Base-by-base conservation (phyloP, 1,140 invertebrate species). In the Aricia agestis region DNA sequence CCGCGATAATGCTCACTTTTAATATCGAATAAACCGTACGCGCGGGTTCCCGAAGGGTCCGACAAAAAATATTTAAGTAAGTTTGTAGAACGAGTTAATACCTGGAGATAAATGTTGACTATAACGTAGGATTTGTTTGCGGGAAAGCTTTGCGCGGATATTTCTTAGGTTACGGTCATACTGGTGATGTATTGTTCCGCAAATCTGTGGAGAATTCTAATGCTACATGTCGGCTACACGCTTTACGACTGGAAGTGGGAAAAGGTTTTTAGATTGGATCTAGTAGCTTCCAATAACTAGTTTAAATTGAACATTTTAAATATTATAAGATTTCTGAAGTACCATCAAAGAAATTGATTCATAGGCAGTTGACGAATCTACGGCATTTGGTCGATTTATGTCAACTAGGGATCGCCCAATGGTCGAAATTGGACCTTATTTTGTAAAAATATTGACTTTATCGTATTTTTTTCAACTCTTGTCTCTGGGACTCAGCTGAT, bases 11-110 rank as follows among this genome's bases (percentile, higher is more conserved):
- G 59, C 68, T 69, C 58, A 59, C 57, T 59, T 69, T 69, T 69
- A 61, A 69, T 69, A 69, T 69, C n/a, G 32, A 69, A 58, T 57
- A 68, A 58, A 57, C 42, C 67, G 57, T 76, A 74, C 75, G 74
- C 57, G 25, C 15, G 36, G 31, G 10, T 74, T 78, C 68, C 58
- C 58, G 5, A 59, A 18, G 59, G 59, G 18, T 25, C 59, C 19
- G 19, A 63, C 18, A 25, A 25, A 63, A 63, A 63, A 63, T 19
- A 63, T 19, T 63, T 63, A 63, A 63, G 59, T 31, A 19, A 63
- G 59, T 63, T 63, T 63, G 59, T 63, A 19, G 19, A 63, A 63
- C 59, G 10, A 25, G 18, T 63, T 63, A 19, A 63, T 63, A 19
- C 59, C 59, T 25, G 6, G 17, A 63, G 59, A 63, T 63, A 19